Conservation (phyloP, 2,113 vertebrate genomes). For the Mastomys natalensis region DNA sequence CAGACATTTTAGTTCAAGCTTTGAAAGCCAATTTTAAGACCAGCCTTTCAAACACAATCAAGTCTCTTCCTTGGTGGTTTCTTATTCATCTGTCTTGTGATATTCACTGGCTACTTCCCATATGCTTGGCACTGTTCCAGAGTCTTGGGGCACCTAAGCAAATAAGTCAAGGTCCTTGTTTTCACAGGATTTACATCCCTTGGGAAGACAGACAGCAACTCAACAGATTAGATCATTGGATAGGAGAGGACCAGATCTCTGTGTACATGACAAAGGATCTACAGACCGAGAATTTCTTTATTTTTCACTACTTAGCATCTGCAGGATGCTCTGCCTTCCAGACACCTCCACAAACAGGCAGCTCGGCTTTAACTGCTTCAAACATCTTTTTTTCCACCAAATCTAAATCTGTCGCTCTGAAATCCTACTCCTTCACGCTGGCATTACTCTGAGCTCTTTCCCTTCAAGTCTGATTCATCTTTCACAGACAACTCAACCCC, state of each 20-base stretch:
- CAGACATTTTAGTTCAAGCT: not conserved
- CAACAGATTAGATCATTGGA: not conserved
- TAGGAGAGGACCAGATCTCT: not conserved
- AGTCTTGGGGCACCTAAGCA: not conserved
- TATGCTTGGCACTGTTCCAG: not conserved
- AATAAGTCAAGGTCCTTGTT: not conserved
- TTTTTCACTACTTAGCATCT: not conserved
- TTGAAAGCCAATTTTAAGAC: not conserved
- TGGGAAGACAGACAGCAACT: not conserved
- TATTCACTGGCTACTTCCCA: not conserved
- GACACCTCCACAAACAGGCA: not conserved
- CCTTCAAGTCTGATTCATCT: not conserved
- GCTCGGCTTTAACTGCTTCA: not conserved
- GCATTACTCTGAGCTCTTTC: not conserved
- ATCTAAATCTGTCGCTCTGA: not conserved
- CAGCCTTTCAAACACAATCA: not conserved
- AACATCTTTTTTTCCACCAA: not conserved
- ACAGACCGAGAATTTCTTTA: accelerated
- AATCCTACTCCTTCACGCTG: not conserved
- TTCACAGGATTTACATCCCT: not conserved
- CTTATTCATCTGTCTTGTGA: not conserved
- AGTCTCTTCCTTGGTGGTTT: not conserved
- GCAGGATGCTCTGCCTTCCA: not conserved
- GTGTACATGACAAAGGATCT: not conserved
- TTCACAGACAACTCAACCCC: not conserved